Conservation (phyloP, 2,888 invertebrate species). For the Coleophora deauratella region DNA sequence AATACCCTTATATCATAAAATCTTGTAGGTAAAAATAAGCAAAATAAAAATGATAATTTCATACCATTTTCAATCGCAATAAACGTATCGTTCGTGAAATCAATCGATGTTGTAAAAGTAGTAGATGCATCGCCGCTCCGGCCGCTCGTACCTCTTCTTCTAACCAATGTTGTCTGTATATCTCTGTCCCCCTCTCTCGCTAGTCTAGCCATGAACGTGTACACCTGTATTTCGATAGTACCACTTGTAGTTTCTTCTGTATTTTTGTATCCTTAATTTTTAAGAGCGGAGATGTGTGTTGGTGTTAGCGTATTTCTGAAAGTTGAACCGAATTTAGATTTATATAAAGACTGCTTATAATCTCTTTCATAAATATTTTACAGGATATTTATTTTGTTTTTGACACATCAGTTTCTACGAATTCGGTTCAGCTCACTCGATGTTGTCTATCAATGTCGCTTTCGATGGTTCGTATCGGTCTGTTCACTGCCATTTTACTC, state of each 20-base stretch:
- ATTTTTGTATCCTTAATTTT: conserved; percentile 45
- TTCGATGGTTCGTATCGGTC: conserved; percentile 68
- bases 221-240: conserved; percentile 59
- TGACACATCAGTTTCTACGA: conserved; percentile 14
- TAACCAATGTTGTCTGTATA: conserved; percentile 53
- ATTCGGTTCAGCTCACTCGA: conserved; percentile 59
- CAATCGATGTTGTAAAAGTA: conserved; percentile 71
- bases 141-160: conserved; percentile 59
- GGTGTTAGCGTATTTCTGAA: conserved; percentile 54
- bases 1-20: too few relatives aligned
- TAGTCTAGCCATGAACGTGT: conserved; percentile 54
- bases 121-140: conserved; percentile 68
- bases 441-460: conserved; percentile 73
- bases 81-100: conserved; percentile 59
- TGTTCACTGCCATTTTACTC: conserved; percentile 56
- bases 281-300: conserved; percentile 64
- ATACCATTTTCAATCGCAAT: conserved; percentile 66
- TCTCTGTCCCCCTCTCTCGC: conserved; percentile 61
- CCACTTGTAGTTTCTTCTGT: conserved; percentile 70
- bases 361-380: neutral
- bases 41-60: conserved; percentile 28
- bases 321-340: conserved; percentile 42
- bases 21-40: neutral
- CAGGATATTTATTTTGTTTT: too few relatives aligned
- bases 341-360: neutral